These are phyloP conservation scores for Miichthys miiuy DNA, from an alignment of 2,797 vertebrate species.

Conservation along the genomic window DNA sequence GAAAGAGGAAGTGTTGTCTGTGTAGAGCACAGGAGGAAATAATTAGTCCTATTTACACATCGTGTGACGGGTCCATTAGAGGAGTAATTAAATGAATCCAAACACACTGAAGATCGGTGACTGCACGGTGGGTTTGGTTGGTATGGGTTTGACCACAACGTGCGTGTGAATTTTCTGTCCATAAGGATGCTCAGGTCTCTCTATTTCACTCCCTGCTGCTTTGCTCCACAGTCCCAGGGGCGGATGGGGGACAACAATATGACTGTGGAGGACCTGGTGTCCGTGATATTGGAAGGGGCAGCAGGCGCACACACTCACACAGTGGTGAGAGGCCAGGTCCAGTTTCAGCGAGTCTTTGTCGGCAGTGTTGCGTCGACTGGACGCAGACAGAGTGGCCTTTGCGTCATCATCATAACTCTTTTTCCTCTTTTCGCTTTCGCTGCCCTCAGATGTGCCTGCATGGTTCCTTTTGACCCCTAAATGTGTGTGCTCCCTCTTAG, in stretches of 20 bases:
- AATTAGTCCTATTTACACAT: constrained; percentile 67
- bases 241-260: constrained; percentile 83
- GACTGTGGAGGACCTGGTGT: constrained; percentile 88
- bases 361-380: constrained; percentile 48
- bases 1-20: constrained; percentile 31
- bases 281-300: constrained; percentile 93
- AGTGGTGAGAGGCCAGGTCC: constrained; percentile 80
- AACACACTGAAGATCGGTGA: constrained; percentile 95
- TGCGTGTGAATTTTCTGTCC: constrained; percentile 90
- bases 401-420: constrained; percentile 73
- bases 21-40: constrained; percentile 8
- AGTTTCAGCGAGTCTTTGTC: constrained; percentile 86
- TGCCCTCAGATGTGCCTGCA: constrained; percentile 49
- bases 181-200: constrained; percentile 70
- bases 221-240: constrained; percentile 90
- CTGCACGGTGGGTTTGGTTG: constrained; percentile 92
- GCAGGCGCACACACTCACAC: constrained; percentile 88
- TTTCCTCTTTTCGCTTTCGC: constrained; percentile 71
- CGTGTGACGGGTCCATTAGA: constrained; percentile 26
- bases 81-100: constrained; percentile 90
- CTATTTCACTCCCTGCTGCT: constrained; percentile 74
- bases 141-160: constrained; percentile 96
- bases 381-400: constrained; percentile 63
- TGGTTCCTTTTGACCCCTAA: constrained; percentile 72
- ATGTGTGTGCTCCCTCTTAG: constrained; percentile 66